Base-by-base conservation (phyloP, 2,113 vertebrate genomes). In the Heterocephalus glaber region DNA sequence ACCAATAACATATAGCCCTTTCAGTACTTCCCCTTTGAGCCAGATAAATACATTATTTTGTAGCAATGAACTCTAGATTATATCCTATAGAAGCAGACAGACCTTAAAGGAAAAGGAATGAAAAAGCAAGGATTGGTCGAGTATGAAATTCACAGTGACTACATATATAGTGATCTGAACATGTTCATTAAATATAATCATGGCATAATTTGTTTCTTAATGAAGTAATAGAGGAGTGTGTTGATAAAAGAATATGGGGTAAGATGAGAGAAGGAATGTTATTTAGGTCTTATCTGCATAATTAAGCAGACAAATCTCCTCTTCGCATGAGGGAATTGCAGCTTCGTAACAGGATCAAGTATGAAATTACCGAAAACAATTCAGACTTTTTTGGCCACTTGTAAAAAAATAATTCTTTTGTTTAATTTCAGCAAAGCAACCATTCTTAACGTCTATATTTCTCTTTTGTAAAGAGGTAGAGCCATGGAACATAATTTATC, bases 361-460 rank as follows among this genome's bases (percentile, higher is more conserved):
- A 63, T 24, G 86, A 92, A 96, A 81, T 81, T 61, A 82, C 26
- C 54, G 56, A 87, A 66, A 90, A 86, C 74, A 92, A 52, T 80
- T 58, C 85, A 30, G 28, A 28, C 30, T 65, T 80, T 44, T 77
- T 80, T 38, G 7, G 35, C 2, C 52, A 63, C 41, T 85, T 95
- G 24, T 7, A 92, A 77, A 91, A 91, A 85, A 87, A 60, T 84
- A n/a, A 86, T 84, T 95, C 89, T 89, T 80, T 85, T 94, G 66
- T 96, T 96, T 94, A 85, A 86, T 97, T 97, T 94, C 89, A 95
- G 60, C 60, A 96, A 95, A 96, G 79, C 65, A 92, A 94, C 61
- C 11, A 41, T 54, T 92, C 38, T 70, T 70, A 52, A 96, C 74
- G 79, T 93, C 94, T 89, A 44, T 86, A 83, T 83, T 91, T 82